A percentile compares a stretch with the other conserved stretches of the same genome.
Conservation (phyloP, 2,888 invertebrate genomes). For the Scaptomyza polygonia region DNA sequence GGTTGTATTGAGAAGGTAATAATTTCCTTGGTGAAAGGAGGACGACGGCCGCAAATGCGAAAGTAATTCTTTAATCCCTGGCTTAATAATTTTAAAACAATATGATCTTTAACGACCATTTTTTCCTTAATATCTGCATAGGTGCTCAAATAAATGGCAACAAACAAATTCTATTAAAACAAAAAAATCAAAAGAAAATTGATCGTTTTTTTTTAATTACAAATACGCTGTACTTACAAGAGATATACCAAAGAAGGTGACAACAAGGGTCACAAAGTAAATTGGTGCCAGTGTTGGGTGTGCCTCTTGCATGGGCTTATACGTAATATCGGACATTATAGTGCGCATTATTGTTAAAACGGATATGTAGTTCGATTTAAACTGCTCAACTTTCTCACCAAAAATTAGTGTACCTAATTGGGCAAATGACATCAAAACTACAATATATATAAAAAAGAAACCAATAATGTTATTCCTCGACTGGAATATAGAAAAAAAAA, state of each 20-base stretch:
- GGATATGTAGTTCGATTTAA: neutral
- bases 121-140: constrained; percentile 11
- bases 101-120: constrained; percentile 6
- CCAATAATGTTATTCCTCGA: neutral
- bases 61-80: constrained; percentile 8
- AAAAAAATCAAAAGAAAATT: neutral
- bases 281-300: constrained; percentile 8
- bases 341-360: constrained; percentile 6
- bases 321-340: constrained; percentile 14
- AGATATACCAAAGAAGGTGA: constrained; percentile 1
- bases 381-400: neutral
- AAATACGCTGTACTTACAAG: constrained; percentile 13
- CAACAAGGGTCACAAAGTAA: constrained; percentile 3
- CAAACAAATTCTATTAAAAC: constrained; percentile 25
- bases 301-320: neutral
- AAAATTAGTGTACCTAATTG: constrained; percentile 20
- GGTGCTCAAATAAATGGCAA: constrained; percentile 27
- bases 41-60: neutral
- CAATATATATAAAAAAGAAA: constrained; percentile 2
- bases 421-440: constrained; percentile 5
- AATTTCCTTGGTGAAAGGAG: neutral
- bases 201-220: neutral
- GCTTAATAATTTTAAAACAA: constrained; percentile 11
- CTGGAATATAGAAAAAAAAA: too few relatives aligned
- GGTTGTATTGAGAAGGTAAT: too few relatives aligned